These are phyloP conservation scores for Pegoplata infirma DNA, from an alignment of 2,888 invertebrate species.

Conservation along the genomic window DNA sequence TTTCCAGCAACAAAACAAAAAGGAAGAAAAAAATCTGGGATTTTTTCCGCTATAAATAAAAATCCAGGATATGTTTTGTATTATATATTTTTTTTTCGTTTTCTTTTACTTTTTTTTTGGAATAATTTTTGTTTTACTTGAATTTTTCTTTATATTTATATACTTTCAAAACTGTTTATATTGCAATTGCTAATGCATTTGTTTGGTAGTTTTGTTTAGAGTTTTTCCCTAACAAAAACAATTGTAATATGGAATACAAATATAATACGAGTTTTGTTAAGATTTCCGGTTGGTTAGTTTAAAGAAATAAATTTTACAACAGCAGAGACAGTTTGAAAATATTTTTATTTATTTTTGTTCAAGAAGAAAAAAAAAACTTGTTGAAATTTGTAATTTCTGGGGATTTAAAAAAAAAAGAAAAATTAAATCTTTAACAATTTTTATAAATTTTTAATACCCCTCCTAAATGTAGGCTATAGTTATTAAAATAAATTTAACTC, in stretches of 20 bases:
- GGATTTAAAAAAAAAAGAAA: background rate
- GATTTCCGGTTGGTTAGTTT: constrained; percentile 58
- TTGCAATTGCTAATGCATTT: constrained; percentile 60
- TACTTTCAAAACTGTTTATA: constrained; percentile 37
- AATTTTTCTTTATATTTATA: constrained; percentile 13
- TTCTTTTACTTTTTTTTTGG: constrained; percentile 5
- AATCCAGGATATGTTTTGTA: constrained; percentile 44
- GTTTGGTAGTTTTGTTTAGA: constrained; percentile 33
- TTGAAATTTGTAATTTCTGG: background rate
- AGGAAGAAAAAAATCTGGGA: background rate
- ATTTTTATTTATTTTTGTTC: background rate
- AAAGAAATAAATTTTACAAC: constrained; percentile 42
- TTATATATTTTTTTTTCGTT: constrained; percentile 7
- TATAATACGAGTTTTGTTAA: constrained; percentile 43
- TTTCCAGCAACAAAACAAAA: background rate
- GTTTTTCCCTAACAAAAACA: constrained; percentile 21
- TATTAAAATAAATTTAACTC: too few species aligned
- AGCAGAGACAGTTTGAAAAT: constrained; percentile 39
- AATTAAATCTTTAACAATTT: background rate
- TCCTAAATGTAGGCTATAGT: too few species aligned
- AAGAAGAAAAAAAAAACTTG: background rate
- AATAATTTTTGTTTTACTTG: constrained; percentile 11
- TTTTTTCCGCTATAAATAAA: constrained; percentile 49
- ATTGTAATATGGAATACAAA: background rate
- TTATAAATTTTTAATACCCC: too few species aligned